A percentile compares a stretch with the other conserved stretches of the same genome.
phyloP scores from a whole-genome alignment of 2,888 invertebrate genomes.

The Yponomeuta evonymella region DNA sequence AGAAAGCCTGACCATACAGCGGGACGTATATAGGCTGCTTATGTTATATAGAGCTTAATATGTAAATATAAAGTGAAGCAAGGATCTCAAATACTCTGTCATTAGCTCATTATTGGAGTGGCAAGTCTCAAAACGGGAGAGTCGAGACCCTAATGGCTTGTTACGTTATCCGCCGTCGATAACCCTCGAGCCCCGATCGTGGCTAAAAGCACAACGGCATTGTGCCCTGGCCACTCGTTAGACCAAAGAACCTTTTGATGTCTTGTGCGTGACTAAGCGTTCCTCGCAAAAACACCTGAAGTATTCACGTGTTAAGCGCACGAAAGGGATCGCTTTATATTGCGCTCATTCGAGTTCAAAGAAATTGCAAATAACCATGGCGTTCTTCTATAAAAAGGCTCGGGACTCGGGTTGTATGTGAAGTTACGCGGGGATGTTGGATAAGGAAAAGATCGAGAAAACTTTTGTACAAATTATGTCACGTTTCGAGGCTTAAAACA shows the following conservation, averaged over 20 bases:
- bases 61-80: not conserved
- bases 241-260: slow-evolving; percentile 21
- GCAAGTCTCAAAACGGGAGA: not conserved
- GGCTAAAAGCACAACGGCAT: slow-evolving; percentile 14
- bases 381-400: not conserved
- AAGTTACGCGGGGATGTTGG: not conserved
- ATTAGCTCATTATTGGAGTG: not conserved
- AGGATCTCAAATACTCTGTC: not conserved
- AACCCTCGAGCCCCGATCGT: slow-evolving; percentile 4
- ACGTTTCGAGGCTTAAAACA: not conserved
- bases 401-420: not conserved
- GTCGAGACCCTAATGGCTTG: slow-evolving; percentile 1
- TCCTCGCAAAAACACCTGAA: slow-evolving; percentile 12
- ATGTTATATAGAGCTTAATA: not conserved
- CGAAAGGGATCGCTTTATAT: not conserved
- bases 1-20: not conserved
- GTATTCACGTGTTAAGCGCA: slow-evolving; percentile 4
- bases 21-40: not conserved
- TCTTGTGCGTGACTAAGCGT: slow-evolving; percentile 21
- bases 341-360: not conserved
- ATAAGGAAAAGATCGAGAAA: not conserved
- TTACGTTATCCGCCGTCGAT: slow-evolving; percentile 10
- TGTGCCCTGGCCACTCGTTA: slow-evolving; percentile 2
- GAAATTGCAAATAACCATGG: not conserved
- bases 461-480: not conserved